Conservation (phyloP, 2,113 vertebrate species). For the Anarrhichthys ocellatus region DNA sequence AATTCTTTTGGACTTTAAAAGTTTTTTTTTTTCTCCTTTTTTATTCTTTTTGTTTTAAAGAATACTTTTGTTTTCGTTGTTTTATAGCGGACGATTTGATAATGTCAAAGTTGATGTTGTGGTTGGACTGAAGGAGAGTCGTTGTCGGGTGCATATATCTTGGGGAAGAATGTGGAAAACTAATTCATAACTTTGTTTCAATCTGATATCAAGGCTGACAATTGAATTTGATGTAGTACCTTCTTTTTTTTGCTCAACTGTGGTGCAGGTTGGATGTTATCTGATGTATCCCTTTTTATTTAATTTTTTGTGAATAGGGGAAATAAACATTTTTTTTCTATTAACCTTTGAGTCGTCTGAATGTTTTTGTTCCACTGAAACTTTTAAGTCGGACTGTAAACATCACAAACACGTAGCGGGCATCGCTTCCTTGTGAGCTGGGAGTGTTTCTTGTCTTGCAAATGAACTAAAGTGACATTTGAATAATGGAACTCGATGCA, state of each 20-base stretch:
- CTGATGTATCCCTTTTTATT: conserved; percentile 80
- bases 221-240: conserved; percentile 68
- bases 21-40: conserved; percentile 56
- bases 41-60: conserved; percentile 84
- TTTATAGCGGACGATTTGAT: conserved; percentile 81
- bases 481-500: not conserved
- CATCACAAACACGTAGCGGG: not conserved
- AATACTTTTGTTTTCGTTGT: conserved; percentile 80
- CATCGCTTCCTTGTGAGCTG: not conserved
- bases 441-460: not conserved
- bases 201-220: conserved; percentile 70
- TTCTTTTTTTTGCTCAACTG: conserved; percentile 69
- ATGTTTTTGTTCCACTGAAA: not conserved
- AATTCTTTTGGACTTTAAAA: conserved; percentile 83
- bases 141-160: conserved; percentile 61
- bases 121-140: conserved; percentile 62
- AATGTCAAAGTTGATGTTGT: conserved; percentile 63
- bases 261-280: conserved; percentile 80
- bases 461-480: not conserved
- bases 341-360: conserved; percentile 52
- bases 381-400: not conserved
- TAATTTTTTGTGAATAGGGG: conserved; percentile 79
- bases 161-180: conserved; percentile 65
- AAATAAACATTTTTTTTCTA: conserved; percentile 82
- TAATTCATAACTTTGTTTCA: conserved; percentile 70